Evolutionary conservation across 2,113 vertebrate genomes (phyloP), one percentile per base, ranked within the genome.

Genomic region (Mola mola): DNA sequence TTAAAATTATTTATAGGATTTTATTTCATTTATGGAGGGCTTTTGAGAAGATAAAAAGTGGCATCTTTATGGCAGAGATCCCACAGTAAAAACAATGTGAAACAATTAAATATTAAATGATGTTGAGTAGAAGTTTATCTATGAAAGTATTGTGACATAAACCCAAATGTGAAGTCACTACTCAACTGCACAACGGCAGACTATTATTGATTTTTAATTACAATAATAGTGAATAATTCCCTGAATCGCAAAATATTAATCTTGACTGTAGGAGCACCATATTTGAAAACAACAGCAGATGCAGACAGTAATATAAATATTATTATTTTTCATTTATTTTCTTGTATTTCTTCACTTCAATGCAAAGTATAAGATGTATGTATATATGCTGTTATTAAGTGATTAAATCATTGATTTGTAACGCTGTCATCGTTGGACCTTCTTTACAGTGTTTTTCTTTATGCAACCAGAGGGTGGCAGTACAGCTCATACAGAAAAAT

Each of bases 381-480:
- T 74, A 66, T 68, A 76, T 74, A 76, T 38, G 9, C 40, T 19
- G 49, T 52, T 10, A 63, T 49, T 60, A 77, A 58, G 20, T 37
- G 49, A 82, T 60, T 75, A 72, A 80, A 76, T 36, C 3, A 19
- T 44, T 50, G 0, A 76, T 85, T 85, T 81, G 15, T 78, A 66
- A 73, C 28, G 51, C 22, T 15, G 11, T 52, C n/a, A 24, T 15
- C 6, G 38, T 53, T 6, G 5, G n/a, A n/a, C n/a, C n/a, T n/a
- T 36, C 2, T 37, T 42, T 9, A 12, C 15, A 36, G 20, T 33
- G 19, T 20, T 29, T 38, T 48, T 16, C 37, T 50, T 5, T 53
- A 36, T 28, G 5, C 22, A 20, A 19, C 75, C 84, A 77, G 50
- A 37, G 16, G 77, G 47, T 46, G 78, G 33, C 12, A 13, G 11